Evolutionary conservation across 1,140 invertebrate species (phyloP), one percentile per base, ranked within the genome.

Genomic region (Meloidogyne floridensis): DNA sequence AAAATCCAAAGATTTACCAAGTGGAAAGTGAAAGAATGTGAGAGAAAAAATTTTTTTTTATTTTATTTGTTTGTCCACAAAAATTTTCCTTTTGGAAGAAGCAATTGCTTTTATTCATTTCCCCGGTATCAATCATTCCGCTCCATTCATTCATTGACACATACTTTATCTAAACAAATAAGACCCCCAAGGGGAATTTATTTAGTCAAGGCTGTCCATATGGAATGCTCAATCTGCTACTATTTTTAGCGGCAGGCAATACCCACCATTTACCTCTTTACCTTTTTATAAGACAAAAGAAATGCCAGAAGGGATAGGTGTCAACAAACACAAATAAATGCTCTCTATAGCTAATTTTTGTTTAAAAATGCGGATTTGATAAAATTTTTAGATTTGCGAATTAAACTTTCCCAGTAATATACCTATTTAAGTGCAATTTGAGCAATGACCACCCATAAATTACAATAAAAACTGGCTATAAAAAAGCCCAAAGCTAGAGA

Each of bases 111-210:
- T 65, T 65, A 65, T 32, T 32, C 32, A 32, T 6, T 65, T 65
- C 4, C 15, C n/a, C n/a, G 6, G 4, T 65, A 65, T 65, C 59
- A 65, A 65, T 65, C 59, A 65, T 65, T 65, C 59, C 59, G 59
- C 59, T 65, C 59, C n/a, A 65, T 65, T 65, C 59, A 65, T 65
- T 65, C 59, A 65, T 65, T 65, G 59, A 65, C 59, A 65, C 10
- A 65, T 65, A 65, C 59, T 32, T 32, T 32, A 32, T 32, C 32
- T 32, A 53, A 8, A 65, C 59, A 65, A 65, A 65, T 18, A 65
- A 65, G 59, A 65, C 59, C 59, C 59, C 59, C 59, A 65, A 65
- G 59, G 59, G 59, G 59, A 65, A 65, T 65, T 65, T 65, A 65
- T 65, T 65, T 65, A 65, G 15, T 65, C 0, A 65, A 65, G n/a